Percentiles rank a stretch among this genome's conserved stretches.
phyloP scores from a whole-genome alignment of 64 coral and sea anemone species.

The Pachyseris speciosa region DNA sequence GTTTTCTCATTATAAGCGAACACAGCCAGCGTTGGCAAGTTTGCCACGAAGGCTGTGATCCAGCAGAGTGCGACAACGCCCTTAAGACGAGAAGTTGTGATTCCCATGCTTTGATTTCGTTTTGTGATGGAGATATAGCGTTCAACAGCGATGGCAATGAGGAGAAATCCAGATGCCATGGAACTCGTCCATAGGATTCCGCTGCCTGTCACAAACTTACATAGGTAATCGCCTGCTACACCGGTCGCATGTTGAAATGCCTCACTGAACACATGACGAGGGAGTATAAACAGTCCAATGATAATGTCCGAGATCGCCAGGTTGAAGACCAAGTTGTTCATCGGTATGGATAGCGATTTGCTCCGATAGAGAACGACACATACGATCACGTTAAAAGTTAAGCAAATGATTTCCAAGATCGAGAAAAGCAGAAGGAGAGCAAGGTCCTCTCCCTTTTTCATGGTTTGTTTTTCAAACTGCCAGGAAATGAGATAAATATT shows the following conservation, averaged over 20 bases:
- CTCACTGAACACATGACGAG: slow-evolving; percentile 41
- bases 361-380: slow-evolving; percentile 32
- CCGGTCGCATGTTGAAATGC: slow-evolving; percentile 27
- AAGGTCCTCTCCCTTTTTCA: neutral
- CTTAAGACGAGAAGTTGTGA: slow-evolving; percentile 10
- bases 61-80: slow-evolving; percentile 51
- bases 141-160: slow-evolving; percentile 68
- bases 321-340: slow-evolving; percentile 62
- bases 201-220: slow-evolving; percentile 66
- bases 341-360: slow-evolving; percentile 47
- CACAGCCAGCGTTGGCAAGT: slow-evolving; percentile 23
- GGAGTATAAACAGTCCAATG: slow-evolving; percentile 34
- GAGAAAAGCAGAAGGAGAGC: slow-evolving; percentile 31
- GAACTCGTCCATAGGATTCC: slow-evolving; percentile 58
- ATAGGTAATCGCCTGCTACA: slow-evolving; percentile 20
- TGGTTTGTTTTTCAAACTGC: neutral
- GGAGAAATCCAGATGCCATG: slow-evolving; percentile 43
- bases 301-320: slow-evolving; percentile 52
- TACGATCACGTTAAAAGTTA: slow-evolving; percentile 37
- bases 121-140: slow-evolving; percentile 27
- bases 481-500: neutral
- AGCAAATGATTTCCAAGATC: slow-evolving; percentile 3
- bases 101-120: neutral
- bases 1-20: slow-evolving; percentile 50
- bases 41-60: slow-evolving; percentile 25